These are phyloP conservation scores for Calosoma granatense DNA, from an alignment of 1,140 invertebrate species.

Conservation along the genomic window DNA sequence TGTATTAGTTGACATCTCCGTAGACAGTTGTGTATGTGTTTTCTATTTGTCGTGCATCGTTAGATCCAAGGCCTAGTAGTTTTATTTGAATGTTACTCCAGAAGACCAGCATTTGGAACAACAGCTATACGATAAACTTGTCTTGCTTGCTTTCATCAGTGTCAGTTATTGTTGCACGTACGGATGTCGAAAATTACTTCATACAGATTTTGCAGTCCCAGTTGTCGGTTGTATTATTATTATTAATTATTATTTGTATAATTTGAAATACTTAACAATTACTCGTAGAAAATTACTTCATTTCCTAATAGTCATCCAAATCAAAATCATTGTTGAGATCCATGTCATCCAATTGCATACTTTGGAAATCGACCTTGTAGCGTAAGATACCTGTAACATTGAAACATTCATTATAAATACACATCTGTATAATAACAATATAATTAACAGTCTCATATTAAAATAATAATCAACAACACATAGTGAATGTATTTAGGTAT, in stretches of 20 bases:
- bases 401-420: no score
- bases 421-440: conserved; percentile 18
- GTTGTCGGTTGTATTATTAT: neutral
- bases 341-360: conserved; percentile 83
- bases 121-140: neutral
- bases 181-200: neutral
- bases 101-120: conserved; percentile 4
- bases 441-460: conserved; percentile 4
- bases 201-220: neutral
- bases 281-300: neutral
- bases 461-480: conserved; percentile 10
- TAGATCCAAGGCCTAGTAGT: no score
- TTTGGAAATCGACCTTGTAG: conserved; percentile 98
- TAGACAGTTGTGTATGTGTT: no score
- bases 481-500: no score
- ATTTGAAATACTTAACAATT: no score
- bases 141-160: neutral
- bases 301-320: conserved; percentile 82
- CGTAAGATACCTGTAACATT: conserved; percentile 78
- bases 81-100: no score
- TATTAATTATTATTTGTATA: neutral
- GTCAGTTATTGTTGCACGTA: neutral
- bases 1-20: no score
- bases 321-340: conserved; percentile 76
- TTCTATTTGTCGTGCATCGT: no score